Base-by-base conservation (phyloP, 2,888 invertebrate genomes). In the Sylvicola cinctus region DNA sequence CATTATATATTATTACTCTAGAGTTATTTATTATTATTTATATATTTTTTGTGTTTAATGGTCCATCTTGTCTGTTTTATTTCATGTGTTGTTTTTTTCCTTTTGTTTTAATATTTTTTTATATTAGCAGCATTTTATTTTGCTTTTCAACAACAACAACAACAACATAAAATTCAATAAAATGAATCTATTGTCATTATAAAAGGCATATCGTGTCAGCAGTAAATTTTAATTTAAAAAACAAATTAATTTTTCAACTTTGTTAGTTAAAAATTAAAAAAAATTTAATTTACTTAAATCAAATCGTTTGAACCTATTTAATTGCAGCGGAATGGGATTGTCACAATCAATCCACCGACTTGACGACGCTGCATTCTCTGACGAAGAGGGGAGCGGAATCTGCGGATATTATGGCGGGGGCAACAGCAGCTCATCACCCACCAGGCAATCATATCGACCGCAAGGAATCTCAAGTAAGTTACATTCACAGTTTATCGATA, bases 301-400 rank as follows among this genome's bases (percentile, higher is more conserved):
- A n/a, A n/a, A n/a, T n/a, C n/a, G n/a, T n/a, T n/a, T n/a, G n/a
- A n/a, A n/a, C n/a, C n/a, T n/a, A 16, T 32, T 36, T 31, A n/a
- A 11, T 32, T 28, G 23, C 32, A 58, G 66, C 58, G 59, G 57
- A 54, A 42, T 58, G 58, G 60, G 59, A 56, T 40, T 53, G 52
- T 56, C 60, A 54, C 52, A 55, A 54, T 55, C 57, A 50, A 56
- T 54, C 54, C 55, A 55, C 43, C 49, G 54, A 47, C 55, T 62
- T 54, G 66, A 69, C 61, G 69, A 74, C 74, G 20, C 20, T 20
- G 74, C 80, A 68, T 77, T 81, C 80, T 76, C 79, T 75, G 81
- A 80, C 74, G 80, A 80, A 74, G 77, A 77, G 66, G 72, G 77
- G 57, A 71, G 70, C 59, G 58, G 57, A 51, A 57, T 50, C 51